A percentile compares a stretch with the other conserved stretches of the same genome.
These are phyloP conservation scores for Hipparchia semele DNA, from an alignment of 2,888 invertebrate species.

Conservation along the genomic window DNA sequence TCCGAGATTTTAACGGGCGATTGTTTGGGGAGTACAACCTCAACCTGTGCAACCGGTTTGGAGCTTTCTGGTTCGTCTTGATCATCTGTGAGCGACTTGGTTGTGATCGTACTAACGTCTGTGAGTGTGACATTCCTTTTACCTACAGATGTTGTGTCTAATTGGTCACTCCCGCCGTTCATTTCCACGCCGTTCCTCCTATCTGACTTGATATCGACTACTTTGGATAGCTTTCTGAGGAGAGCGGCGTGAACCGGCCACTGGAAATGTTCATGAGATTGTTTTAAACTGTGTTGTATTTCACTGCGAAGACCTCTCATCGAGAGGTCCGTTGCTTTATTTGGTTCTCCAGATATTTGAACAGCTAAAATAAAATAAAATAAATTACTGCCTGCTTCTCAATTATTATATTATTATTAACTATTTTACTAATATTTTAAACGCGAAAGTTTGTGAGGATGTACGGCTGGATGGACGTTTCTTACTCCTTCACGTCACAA, in stretches of 20 bases:
- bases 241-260: conserved; percentile 74
- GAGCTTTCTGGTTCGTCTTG: conserved; percentile 51
- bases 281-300: conserved; percentile 65
- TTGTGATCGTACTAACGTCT: conserved; percentile 73
- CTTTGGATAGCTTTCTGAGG: conserved; percentile 72
- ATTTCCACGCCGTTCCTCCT: conserved; percentile 58
- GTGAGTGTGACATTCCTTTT: conserved; percentile 64
- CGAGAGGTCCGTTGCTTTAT: conserved; percentile 72
- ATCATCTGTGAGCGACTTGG: conserved; percentile 66
- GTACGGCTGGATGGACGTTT: too few species aligned
- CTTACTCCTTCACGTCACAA: too few species aligned
- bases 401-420: background rate
- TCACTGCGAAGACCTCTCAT: conserved; percentile 75
- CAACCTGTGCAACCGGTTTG: conserved; percentile 39
- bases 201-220: conserved; percentile 75
- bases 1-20: conserved; percentile 33
- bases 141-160: conserved; percentile 53
- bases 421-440: too few species aligned
- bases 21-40: conserved; percentile 24
- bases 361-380: conserved; percentile 59
- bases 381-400: background rate
- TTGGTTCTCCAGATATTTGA: conserved; percentile 72
- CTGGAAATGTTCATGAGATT: conserved; percentile 57
- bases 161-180: conserved; percentile 67
- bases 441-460: too few species aligned